phyloP scores from a whole-genome alignment of 1,140 invertebrate species.

The Physella acuta region DNA sequence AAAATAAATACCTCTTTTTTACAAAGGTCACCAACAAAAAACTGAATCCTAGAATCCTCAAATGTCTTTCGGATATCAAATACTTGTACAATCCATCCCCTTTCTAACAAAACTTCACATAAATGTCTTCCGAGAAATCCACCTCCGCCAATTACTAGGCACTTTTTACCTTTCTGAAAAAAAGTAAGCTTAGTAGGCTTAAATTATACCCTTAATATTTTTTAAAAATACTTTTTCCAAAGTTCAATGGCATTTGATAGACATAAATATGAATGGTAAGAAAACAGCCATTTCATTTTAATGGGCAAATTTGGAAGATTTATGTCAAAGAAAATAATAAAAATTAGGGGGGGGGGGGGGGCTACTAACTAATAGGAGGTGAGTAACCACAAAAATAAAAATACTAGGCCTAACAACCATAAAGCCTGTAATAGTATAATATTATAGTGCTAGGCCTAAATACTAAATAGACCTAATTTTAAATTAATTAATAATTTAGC shows the following conservation, averaged over 20 bases:
- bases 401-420: too few relatives aligned
- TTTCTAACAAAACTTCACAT: conserved; percentile 41
- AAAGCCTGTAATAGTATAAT: too few relatives aligned
- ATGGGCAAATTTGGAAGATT: too few relatives aligned
- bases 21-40: conserved; percentile 45
- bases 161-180: conserved; percentile 26
- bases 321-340: too few relatives aligned
- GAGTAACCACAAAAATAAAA: too few relatives aligned
- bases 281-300: neutral
- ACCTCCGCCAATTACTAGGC: conserved; percentile 49
- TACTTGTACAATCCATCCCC: conserved; percentile 40
- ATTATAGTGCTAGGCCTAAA: too few relatives aligned
- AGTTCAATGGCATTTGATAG: neutral
- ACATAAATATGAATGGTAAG: neutral
- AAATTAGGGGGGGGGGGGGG: too few relatives aligned
- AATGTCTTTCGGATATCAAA: conserved; percentile 49
- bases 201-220: neutral
- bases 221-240: neutral
- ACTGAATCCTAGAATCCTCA: conserved; percentile 42
- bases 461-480: too few relatives aligned
- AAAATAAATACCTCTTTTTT: conserved; percentile 40
- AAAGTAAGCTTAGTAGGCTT: neutral
- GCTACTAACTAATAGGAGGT: too few relatives aligned
- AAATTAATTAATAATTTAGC: too few relatives aligned
- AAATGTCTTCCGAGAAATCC: conserved; percentile 52